Evolutionary conservation across 2,888 invertebrate species (phyloP).

Genomic region (Ophioninae sp.): DNA sequence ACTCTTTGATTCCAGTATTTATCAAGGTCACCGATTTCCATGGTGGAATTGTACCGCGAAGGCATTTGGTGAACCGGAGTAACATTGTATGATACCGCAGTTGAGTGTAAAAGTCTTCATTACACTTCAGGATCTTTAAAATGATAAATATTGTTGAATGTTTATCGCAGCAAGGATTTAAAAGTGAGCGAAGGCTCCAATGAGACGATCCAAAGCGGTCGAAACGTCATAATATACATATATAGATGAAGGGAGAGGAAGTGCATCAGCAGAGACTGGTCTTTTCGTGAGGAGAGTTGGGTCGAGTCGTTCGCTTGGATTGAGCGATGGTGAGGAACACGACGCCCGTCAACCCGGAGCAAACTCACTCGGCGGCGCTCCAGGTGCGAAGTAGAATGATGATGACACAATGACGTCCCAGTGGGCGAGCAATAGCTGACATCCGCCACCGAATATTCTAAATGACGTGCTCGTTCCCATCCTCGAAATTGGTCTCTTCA

Average conservation of each 20-base stretch:
- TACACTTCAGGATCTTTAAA: slow-evolving; percentile 78
- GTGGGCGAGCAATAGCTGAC: slow-evolving; percentile 81
- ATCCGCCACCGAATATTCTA: slow-evolving; percentile 81
- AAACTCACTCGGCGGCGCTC: slow-evolving; percentile 52
- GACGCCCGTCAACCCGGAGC: slow-evolving; percentile 77
- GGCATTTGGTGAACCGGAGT: no score
- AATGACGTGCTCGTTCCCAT: slow-evolving; percentile 74
- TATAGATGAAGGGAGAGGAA: slow-evolving; percentile 12
- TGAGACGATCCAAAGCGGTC: slow-evolving; percentile 29
- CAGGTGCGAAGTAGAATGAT: slow-evolving; percentile 80
- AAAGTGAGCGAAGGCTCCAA: slow-evolving; percentile 31
- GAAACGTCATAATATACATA: background rate
- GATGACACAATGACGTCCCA: slow-evolving; percentile 81
- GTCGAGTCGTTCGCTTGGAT: slow-evolving; percentile 71
- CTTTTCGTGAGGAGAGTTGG: slow-evolving; percentile 63
- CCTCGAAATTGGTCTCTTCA: slow-evolving; percentile 72
- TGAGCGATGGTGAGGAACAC: slow-evolving; percentile 76
- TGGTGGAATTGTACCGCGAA: no score
- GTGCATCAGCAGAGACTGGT: slow-evolving; percentile 58
- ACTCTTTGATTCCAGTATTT: no score
- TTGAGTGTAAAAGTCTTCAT: no score
- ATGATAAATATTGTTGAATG: slow-evolving; percentile 78
- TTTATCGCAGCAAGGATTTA: slow-evolving; percentile 64
- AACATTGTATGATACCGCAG: no score
- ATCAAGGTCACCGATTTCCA: no score